Percentiles rank a stretch among this genome's conserved stretches.
Conservation (phyloP, 2,888 invertebrate species). For the Heliothis peltigera region DNA sequence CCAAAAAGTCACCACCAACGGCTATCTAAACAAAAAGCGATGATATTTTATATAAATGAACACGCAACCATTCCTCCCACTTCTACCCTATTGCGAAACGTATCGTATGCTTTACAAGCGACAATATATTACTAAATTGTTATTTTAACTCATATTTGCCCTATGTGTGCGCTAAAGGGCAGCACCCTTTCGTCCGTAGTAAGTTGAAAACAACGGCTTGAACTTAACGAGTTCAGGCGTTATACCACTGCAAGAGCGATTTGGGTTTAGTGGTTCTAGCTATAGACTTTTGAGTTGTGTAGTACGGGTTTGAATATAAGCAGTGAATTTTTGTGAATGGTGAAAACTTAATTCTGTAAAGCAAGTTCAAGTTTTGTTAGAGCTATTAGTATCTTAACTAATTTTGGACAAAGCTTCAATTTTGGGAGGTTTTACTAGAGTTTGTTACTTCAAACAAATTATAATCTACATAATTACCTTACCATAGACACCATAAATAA, state of each 20-base stretch:
- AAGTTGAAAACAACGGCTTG: slow-evolving; percentile 60
- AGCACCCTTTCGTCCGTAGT: slow-evolving; percentile 66
- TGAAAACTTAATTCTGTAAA: no score
- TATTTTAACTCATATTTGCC: slow-evolving; percentile 67
- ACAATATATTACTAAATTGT: slow-evolving; percentile 61
- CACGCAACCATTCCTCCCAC: slow-evolving; percentile 10
- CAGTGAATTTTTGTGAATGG: no score
- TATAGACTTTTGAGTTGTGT: not conserved
- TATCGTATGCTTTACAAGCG: slow-evolving; percentile 48
- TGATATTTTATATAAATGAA: slow-evolving; percentile 8
- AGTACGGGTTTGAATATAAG: no score
- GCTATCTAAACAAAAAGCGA: not conserved
- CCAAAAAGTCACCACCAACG: not conserved
- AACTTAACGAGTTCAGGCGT: slow-evolving; percentile 38
- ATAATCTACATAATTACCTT: no score
- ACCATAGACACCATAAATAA: no score
- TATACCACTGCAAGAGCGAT: not conserved
- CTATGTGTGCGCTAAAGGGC: slow-evolving; percentile 67
- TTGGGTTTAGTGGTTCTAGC: not conserved
- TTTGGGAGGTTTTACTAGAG: no score
- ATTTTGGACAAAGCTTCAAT: no score
- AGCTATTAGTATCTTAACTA: no score
- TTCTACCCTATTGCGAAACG: slow-evolving; percentile 31
- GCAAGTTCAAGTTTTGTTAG: no score
- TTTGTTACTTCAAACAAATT: no score